Evolutionary conservation across 2,888 invertebrate genomes (phyloP), one percentile per base, ranked within the genome.

Genomic region (Ligdia adustata): DNA sequence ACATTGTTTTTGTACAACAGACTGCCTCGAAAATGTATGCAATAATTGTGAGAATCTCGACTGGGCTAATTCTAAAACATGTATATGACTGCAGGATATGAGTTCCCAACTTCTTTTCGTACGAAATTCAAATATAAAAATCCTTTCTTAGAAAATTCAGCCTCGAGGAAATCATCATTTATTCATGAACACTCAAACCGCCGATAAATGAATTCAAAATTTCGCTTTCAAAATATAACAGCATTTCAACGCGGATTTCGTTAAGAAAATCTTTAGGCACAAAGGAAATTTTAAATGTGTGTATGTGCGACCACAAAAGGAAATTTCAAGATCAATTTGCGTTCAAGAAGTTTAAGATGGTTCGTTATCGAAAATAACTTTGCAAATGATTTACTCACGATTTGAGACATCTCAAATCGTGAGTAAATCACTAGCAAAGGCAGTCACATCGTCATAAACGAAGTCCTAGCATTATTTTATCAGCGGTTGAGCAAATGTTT

Each of bases 181-280:
- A 57, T 55, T 57, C 57, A 55, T 50, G 52, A 52, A 48, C 44
- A 44, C 40, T 45, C 38, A 49, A 45, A 46, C 48, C 39, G 31
- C 14, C 44, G 43, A 46, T 40, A 15, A 27, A 41, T 47, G 41
- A 41, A 47, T 35, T n/a, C n/a, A n/a, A n/a, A n/a, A n/a, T n/a
- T n/a, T 47, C 35, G 34, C 41, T 47, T 41, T 47, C 14, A 37
- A 27, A 47, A 47, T 41, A 34, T 38, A 31, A 47, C 31, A 35
- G 34, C 18, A 41, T 34, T 41, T 41, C 14, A 41, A 24, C 27
- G 14, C 9, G 26, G 35, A 37, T 41, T 35, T 37, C 12, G 29
- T 31, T 27, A 24, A 31, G 20, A 11, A 47, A 37, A 47, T 37
- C 27, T 20, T 31, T 16, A 7, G 14, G 18, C 38, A 12, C 33